These are phyloP conservation scores for Danio kyathit DNA, from an alignment of 2,797 vertebrate genomes.

Conservation along the genomic window DNA sequence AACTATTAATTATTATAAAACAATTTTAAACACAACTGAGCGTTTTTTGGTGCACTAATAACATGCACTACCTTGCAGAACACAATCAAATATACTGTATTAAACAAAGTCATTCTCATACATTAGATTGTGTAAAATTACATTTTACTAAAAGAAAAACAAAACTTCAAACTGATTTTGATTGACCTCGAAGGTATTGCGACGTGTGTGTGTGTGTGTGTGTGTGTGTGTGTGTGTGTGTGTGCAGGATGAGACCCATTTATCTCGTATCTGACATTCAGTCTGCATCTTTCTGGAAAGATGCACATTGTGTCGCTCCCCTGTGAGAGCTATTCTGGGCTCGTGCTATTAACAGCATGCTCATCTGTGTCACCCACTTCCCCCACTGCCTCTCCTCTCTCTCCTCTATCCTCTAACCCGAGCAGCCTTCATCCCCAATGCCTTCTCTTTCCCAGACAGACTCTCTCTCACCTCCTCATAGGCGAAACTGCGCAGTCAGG, in stretches of 20 bases:
- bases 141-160: background rate
- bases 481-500: conserved; percentile 2
- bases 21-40: too few species aligned
- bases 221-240: too few species aligned
- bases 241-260: background rate
- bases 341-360: conserved; percentile 74
- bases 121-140: too few species aligned
- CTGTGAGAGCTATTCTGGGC: conserved; percentile 76
- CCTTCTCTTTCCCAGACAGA: conserved; percentile 47
- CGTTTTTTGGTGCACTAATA: too few species aligned
- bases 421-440: conserved; percentile 51
- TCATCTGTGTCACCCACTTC: conserved; percentile 81
- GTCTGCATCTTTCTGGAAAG: conserved; percentile 50
- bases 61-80: too few species aligned
- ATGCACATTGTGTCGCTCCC: conserved; percentile 56
- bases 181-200: conserved; percentile 6
- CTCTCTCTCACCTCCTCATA: background rate
- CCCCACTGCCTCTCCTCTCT: conserved; percentile 55
- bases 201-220: too few species aligned
- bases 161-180: background rate
- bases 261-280: conserved; percentile 40
- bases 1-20: too few species aligned
- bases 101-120: too few species aligned
- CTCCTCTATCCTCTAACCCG: conserved; percentile 67
- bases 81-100: too few species aligned